phyloP scores from a whole-genome alignment of 1,140 invertebrate genomes.

The Nasonia giraulti region DNA sequence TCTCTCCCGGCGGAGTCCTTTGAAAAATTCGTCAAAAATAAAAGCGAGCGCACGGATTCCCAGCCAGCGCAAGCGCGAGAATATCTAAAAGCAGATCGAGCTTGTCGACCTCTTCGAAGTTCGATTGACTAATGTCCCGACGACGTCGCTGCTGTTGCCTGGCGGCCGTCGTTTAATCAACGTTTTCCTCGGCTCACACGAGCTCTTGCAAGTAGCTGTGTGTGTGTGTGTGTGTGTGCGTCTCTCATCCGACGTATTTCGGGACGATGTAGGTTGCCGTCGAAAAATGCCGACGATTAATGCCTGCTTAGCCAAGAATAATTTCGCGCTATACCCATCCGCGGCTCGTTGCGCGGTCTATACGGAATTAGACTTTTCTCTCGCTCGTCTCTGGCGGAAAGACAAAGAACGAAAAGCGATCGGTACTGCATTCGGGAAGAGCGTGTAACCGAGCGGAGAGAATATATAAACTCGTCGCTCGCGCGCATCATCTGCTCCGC shows the following conservation, averaged over 20 bases:
- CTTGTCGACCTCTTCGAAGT: neutral
- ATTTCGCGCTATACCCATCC: neutral
- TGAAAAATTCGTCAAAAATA: neutral
- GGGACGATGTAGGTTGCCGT: conserved; percentile 2
- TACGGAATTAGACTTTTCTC: neutral
- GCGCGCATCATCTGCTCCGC: neutral
- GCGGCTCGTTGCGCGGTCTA: neutral
- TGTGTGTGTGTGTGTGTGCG: too few relatives aligned
- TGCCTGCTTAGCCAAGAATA: neutral
- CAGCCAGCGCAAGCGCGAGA: neutral
- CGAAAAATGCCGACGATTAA: conserved; percentile 3
- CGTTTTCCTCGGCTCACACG: neutral
- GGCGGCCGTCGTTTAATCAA: neutral
- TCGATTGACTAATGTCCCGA: neutral
- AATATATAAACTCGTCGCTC: too few relatives aligned
- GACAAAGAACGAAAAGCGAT: neutral
- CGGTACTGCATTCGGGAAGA: neutral
- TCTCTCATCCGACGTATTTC: neutral
- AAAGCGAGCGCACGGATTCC: too few relatives aligned
- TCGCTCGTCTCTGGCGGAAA: neutral
- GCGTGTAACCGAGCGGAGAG: too few relatives aligned
- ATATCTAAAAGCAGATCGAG: neutral
- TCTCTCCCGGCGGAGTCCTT: neutral
- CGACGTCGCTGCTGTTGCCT: neutral
- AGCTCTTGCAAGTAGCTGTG: too few relatives aligned